These are phyloP conservation scores for Melitaea athalia DNA, from an alignment of 2,888 invertebrate species.

Conservation along the genomic window DNA sequence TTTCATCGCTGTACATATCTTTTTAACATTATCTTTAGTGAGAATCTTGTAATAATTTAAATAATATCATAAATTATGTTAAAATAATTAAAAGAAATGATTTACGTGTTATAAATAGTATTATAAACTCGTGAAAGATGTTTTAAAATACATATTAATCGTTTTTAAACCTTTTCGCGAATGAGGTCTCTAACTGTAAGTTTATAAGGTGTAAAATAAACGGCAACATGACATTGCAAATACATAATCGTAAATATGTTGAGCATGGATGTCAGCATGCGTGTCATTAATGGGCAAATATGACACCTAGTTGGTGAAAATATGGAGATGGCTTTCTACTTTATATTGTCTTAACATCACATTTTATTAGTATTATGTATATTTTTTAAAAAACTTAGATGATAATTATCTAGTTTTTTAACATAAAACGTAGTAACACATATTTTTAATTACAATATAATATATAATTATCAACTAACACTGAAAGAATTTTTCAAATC, in stretches of 20 bases:
- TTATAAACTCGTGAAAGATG: background rate
- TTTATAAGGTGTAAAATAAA: slow-evolving; percentile 28
- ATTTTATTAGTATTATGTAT: too few relatives aligned
- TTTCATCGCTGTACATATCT: background rate
- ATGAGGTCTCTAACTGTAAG: slow-evolving; percentile 30
- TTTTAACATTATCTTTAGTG: background rate
- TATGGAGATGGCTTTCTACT: slow-evolving; percentile 46
- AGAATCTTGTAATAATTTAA: background rate
- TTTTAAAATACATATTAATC: slow-evolving; percentile 4
- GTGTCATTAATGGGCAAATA: slow-evolving; percentile 50
- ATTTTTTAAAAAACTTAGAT: too few relatives aligned
- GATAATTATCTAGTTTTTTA: too few relatives aligned
- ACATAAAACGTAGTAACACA: too few relatives aligned
- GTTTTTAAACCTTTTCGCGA: background rate
- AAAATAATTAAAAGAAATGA: slow-evolving; percentile 2
- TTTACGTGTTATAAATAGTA: background rate
- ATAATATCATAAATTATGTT: background rate
- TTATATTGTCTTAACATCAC: background rate
- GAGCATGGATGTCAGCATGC: slow-evolving; percentile 45
- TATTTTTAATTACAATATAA: too few relatives aligned
- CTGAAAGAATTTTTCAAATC: too few relatives aligned
- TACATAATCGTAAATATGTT: slow-evolving; percentile 29
- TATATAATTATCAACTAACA: too few relatives aligned
- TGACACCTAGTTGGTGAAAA: slow-evolving; percentile 40
- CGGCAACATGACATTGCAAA: slow-evolving; percentile 33